phyloP scores from a whole-genome alignment of 2,888 invertebrate species.

The Drosophila sordidapex region DNA sequence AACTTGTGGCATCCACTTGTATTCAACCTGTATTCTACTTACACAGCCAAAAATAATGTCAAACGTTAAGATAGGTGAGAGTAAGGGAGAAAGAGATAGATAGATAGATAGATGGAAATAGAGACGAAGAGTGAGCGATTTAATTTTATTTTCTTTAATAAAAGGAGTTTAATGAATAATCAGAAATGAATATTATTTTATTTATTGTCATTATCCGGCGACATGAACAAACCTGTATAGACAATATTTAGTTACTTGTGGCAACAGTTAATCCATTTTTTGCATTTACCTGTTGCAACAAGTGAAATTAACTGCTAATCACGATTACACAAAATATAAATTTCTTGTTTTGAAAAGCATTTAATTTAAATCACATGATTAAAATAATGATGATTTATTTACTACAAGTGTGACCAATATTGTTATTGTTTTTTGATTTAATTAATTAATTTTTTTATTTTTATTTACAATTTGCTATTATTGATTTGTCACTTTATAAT shows the following conservation, averaged over 20 bases:
- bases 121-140: neutral
- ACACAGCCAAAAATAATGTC: neutral
- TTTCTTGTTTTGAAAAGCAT: neutral
- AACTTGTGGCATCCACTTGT: neutral
- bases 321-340: neutral
- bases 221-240: neutral
- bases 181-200: neutral
- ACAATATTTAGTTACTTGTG: neutral
- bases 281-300: neutral
- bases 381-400: neutral
- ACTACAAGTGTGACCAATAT: neutral
- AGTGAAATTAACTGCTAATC: neutral
- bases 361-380: neutral
- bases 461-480: neutral
- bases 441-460: neutral
- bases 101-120: neutral
- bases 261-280: neutral
- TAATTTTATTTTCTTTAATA: neutral
- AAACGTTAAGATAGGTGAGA: neutral
- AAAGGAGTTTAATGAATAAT: neutral
- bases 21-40: neutral
- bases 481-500: neutral
- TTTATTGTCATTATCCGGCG: neutral
- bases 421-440: neutral
- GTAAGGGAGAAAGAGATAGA: neutral